Percentiles rank a stretch among this genome's conserved stretches.
These are phyloP conservation scores for silkworm (Bombyx mori) DNA, from an alignment of 1,140 invertebrate genomes.

Conservation along the genomic window ASM3026992v2 NC_085120.1:10350501-10351000, in stretches of 20 bases:
- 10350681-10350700: conserved; percentile 73
- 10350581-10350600: conserved; percentile 63
- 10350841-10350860: conserved; percentile 67
- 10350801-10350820: conserved; percentile 77
- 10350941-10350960: conserved; percentile 45
- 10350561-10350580: conserved; percentile 35
- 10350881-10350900: conserved; percentile 53
- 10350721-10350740: conserved; percentile 76
- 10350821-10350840: conserved; percentile 77
- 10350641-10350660: conserved; percentile 65
- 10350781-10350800: conserved; percentile 80
- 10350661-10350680: conserved; percentile 73
- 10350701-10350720: conserved; percentile 71
- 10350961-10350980: conserved; percentile 34
- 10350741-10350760: conserved; percentile 80
- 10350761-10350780: conserved; percentile 79
- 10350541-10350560: conserved; percentile 28
- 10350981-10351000: too few relatives aligned
- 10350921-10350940: conserved; percentile 31
- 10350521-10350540: conserved; percentile 59
- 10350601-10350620: conserved; percentile 59
- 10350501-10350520: conserved; percentile 11
- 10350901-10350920: background rate
- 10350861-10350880: conserved; percentile 41
- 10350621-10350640: conserved; percentile 65